Percentiles rank a stretch among this genome's conserved stretches.
Conservation (phyloP, 1,140 invertebrate genomes). For the Heterodera carotae region DNA sequence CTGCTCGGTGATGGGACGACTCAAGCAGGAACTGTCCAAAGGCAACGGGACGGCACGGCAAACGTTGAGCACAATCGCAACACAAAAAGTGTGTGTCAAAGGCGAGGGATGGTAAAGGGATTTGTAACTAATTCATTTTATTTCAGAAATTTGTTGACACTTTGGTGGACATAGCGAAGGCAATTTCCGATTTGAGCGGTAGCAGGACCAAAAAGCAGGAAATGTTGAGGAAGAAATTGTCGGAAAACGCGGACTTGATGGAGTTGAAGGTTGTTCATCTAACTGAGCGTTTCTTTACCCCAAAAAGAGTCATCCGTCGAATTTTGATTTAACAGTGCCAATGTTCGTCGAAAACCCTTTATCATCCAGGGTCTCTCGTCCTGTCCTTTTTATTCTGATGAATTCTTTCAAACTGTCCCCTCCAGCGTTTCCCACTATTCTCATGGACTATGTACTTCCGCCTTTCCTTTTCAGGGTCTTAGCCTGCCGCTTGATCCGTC, state of each 20-base stretch:
- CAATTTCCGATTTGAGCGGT: slow-evolving; percentile 69
- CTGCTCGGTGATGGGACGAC: slow-evolving; percentile 37
- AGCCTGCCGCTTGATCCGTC: slow-evolving; percentile 42
- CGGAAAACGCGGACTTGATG: slow-evolving; percentile 79
- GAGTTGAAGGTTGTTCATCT: slow-evolving; percentile 82
- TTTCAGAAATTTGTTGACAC: slow-evolving; percentile 45
- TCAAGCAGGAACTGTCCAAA: slow-evolving; percentile 40
- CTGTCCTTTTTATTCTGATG: no score
- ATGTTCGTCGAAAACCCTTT: no score
- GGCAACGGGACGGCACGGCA: slow-evolving; percentile 38
- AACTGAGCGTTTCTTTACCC: no score
- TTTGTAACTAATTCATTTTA: no score
- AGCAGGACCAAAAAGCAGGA: slow-evolving; percentile 83
- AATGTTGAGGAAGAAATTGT: slow-evolving; percentile 34
- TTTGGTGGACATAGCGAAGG: slow-evolving; percentile 41
- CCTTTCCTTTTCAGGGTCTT: slow-evolving; percentile 40
- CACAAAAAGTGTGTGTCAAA: slow-evolving; percentile 36
- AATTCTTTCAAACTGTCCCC: no score
- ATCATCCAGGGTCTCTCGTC: no score
- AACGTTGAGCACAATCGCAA: slow-evolving; percentile 38
- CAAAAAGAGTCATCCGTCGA: no score
- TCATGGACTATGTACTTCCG: neutral
- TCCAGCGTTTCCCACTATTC: no score
- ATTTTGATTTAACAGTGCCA: no score
- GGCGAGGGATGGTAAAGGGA: no score